Base-by-base conservation (phyloP, 2,888 invertebrate species). In the Chaetoderma sp. region DNA sequence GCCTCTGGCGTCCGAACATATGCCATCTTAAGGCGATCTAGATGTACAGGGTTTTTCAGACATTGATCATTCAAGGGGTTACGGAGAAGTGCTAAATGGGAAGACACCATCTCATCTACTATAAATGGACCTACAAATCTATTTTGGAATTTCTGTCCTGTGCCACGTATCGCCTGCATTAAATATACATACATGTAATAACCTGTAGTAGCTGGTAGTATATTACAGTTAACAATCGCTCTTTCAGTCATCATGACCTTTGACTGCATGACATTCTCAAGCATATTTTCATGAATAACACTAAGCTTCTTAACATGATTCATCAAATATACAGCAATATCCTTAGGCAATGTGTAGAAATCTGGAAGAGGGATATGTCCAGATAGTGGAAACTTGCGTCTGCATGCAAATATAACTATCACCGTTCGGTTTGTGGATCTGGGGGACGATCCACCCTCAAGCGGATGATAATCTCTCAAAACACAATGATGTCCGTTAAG, bases 161-260 rank as follows among this genome's bases (percentile, higher is more conserved):
- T 2, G n/a, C 64, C 59, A 30, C n/a, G 23, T 0, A 57, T 59
- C 50, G 66, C 70, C 28, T 63, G 63, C 0, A 52, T 39, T 8
- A 70, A 16, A 59, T 68, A 72, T 4, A 71, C 70, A 67, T 66
- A 72, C 45, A 70, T 65, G n/a, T n/a, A n/a, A n/a, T n/a, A n/a
- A 16, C 70, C 68, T 54, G 13, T 21, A n/a, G 16, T 10, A n/a
- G 68, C 28, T 16, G 50, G 13, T 10, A 70, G 39, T 10, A 58
- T 33, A 5, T 50, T 16, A 21, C 27, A 30, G 16, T 55, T 59
- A 1, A 13, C 42, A 61, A 65, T 70, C 23, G 56, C 56, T 4
- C 32, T 10, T 10, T 42, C 13, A 0, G 33, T 28, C 67, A 68
- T 67, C 18, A 36, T 32, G 2, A 60, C 47, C 39, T 63, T 42